These are phyloP conservation scores for Hylomyscus alleni DNA, from an alignment of 2,797 vertebrate species.

Conservation along the genomic window DNA sequence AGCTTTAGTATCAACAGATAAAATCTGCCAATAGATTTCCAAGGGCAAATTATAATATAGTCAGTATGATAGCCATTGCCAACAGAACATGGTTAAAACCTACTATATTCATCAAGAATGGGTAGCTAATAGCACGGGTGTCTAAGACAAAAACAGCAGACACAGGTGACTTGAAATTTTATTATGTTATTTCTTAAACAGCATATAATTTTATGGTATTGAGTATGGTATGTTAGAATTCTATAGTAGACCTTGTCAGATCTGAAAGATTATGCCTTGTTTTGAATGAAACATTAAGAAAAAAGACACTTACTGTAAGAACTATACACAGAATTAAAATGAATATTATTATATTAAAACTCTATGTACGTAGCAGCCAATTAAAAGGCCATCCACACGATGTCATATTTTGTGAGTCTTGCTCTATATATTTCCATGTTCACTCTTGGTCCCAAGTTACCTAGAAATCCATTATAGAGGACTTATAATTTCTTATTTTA, in stretches of 20 bases:
- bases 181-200: background rate
- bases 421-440: background rate
- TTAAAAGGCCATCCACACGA: background rate
- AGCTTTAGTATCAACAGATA: background rate
- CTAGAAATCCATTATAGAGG: background rate
- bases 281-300: background rate
- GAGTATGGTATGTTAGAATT: background rate
- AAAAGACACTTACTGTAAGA: background rate
- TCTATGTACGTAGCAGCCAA: too few relatives aligned
- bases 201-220: background rate
- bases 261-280: background rate
- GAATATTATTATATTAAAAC: background rate
- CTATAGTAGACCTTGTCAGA: background rate
- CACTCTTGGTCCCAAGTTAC: background rate
- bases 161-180: background rate
- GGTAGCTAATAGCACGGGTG: background rate
- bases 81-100: background rate
- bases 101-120: background rate
- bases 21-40: constrained; percentile 19
- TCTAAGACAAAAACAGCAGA: background rate
- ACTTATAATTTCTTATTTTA: background rate
- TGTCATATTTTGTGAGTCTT: background rate
- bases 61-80: background rate
- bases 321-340: background rate
- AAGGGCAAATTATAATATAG: background rate